A percentile compares a stretch with the other conserved stretches of the same genome.
phyloP scores from a whole-genome alignment of 1,140 invertebrate species.

The Monomorium pharaonis region DNA sequence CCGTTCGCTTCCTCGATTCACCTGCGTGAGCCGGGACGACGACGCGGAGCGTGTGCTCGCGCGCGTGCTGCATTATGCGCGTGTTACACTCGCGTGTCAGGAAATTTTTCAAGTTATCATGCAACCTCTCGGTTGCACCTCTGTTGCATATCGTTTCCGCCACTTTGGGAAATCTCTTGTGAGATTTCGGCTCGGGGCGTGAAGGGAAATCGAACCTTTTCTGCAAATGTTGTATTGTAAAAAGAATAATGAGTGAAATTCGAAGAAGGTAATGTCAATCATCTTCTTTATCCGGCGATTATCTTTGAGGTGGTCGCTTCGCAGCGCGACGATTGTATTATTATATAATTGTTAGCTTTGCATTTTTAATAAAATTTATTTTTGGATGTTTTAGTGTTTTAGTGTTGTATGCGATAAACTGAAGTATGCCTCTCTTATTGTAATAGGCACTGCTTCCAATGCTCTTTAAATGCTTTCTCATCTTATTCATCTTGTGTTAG shows the following conservation, averaged over 20 bases:
- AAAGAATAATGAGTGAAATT: neutral
- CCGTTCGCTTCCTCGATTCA: conserved; percentile 38
- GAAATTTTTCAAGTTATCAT: neutral
- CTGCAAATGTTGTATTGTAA: no score
- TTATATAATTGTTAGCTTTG: neutral
- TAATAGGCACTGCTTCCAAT: neutral
- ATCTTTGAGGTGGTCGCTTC: neutral
- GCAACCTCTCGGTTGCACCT: neutral
- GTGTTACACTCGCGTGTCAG: neutral
- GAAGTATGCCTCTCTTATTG: neutral
- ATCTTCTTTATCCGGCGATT: neutral
- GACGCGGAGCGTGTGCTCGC: neutral
- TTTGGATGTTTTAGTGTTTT: neutral
- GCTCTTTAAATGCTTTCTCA: neutral
- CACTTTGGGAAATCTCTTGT: neutral
- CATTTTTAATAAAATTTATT: neutral
- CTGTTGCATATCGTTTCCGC: neutral
- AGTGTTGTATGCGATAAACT: neutral
- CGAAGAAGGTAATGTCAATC: neutral
- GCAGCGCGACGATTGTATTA: neutral
- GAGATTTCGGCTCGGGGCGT: neutral
- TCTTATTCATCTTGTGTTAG: neutral
- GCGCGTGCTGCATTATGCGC: neutral
- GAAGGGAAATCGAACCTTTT: no score
- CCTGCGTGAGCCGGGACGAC: conserved; percentile 3